Evolutionary conservation across 2,113 vertebrate genomes (phyloP), one percentile per base, ranked within the genome.

Genomic region (Etheostoma cragini): DNA sequence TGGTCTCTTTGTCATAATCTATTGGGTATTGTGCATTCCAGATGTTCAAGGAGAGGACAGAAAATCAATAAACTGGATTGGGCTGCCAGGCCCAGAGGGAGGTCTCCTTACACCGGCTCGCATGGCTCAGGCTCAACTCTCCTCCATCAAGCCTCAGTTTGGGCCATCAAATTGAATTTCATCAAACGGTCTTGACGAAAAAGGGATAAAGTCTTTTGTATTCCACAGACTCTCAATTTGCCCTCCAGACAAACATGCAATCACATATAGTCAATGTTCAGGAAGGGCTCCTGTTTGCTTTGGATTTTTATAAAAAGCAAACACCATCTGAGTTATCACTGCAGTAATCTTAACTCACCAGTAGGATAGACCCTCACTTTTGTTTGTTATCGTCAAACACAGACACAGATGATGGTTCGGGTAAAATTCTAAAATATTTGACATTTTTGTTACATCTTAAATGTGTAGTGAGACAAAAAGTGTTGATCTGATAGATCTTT

Each of bases 1-100:
- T 87, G 90, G 85, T 94, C 92, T 94, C 94, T 91, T 94, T 95
- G 94, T 95, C 95, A 95, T 95, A 93, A 95, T 95, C 93, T 94
- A 92, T 94, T 92, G 92, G 89, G 88, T 89, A 84, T 86, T 84
- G 83, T 56, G 84, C 92, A 88, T 93, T 95, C 91, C 89, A 92
- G 90, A 94, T 95, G 94, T 94, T 92, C 94, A 94, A 95, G 92
- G 88, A 93, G 92, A 92, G 88, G 95, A 95, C 95, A 94, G 94
- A 80, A 95, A 95, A 95, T 95, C 94, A 93, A 95, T 95, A 92
- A 84, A 86, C 86, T 89, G 94, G 90, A 95, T 93, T 93, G 93
- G 92, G 86, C 92, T 93, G 94, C 91, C 89, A 84, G 89, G 90
- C 91, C 93, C 94, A 86, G 72, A 78, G 94, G 94, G 93, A 92